Percentiles rank a stretch among this genome's conserved stretches.
Evolutionary conservation across 2,888 invertebrate species (phyloP).

Genomic region (Masnerella sp.): DNA sequence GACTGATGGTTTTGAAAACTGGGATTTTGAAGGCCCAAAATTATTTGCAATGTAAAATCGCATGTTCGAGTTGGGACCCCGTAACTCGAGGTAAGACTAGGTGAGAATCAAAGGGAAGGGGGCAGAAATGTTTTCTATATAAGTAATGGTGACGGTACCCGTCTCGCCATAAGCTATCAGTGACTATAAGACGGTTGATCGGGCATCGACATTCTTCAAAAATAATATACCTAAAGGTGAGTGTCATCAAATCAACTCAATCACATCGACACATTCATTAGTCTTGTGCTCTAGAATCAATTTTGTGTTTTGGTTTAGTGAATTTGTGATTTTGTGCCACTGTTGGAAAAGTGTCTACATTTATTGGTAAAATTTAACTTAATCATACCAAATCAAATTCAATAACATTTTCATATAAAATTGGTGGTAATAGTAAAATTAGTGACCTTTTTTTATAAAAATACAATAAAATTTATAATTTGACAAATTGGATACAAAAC

Average conservation of each 20-base stretch:
- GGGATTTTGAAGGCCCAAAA: no score
- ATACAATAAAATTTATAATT: no score
- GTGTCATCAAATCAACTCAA: conserved; percentile 43
- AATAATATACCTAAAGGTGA: conserved; percentile 62
- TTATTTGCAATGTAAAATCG: conserved; percentile 62
- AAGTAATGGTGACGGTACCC: conserved; percentile 71
- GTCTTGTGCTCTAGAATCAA: no score
- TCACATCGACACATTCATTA: no score
- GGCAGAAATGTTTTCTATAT: conserved; percentile 72
- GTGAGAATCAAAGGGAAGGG: conserved; percentile 66
- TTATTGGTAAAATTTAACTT: no score
- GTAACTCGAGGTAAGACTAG: conserved; percentile 67
- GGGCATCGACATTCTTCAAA: conserved; percentile 58
- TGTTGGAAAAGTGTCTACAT: conserved; percentile 7
- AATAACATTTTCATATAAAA: no score
- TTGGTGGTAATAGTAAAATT: no score
- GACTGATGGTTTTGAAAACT: no score
- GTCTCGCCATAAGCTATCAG: conserved; percentile 75
- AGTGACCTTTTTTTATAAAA: no score
- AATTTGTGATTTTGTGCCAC: conserved; percentile 24
- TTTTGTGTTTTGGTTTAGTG: conserved; percentile 14
- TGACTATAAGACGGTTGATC: conserved; percentile 63
- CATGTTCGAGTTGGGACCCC: conserved; percentile 62
- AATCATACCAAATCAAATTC: no score
- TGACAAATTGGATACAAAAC: no score